phyloP scores from a whole-genome alignment of 2,113 vertebrate genomes.

The Mustela nigripes region DNA sequence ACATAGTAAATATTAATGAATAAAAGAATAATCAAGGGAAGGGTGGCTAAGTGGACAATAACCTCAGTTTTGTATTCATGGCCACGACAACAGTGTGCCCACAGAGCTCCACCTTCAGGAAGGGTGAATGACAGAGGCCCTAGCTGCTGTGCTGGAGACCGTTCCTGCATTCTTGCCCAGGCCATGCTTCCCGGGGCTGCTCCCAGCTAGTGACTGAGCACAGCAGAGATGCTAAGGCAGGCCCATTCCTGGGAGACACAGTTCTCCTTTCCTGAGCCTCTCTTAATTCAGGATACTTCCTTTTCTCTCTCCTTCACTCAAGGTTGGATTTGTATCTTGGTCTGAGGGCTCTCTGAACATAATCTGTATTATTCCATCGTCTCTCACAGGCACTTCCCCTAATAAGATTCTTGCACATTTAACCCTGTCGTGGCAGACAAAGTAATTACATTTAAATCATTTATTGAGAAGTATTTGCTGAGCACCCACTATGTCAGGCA shows the following conservation, averaged over 20 bases:
- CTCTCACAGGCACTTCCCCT: background rate
- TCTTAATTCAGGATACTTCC: background rate
- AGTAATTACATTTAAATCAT: background rate
- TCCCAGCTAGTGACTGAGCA: background rate
- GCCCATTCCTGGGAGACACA: too few species aligned
- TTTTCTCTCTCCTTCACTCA: background rate
- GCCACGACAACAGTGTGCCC: too few species aligned
- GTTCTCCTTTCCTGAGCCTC: background rate
- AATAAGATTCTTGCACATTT: background rate
- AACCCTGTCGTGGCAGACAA: background rate
- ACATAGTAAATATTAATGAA: background rate
- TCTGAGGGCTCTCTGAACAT: background rate
- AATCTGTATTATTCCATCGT: background rate
- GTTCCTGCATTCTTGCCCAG: background rate
- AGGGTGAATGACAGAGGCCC: background rate
- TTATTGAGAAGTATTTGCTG: background rate
- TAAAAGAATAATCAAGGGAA: background rate
- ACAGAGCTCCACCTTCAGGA: background rate
- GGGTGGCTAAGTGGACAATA: background rate
- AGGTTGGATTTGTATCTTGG: background rate
- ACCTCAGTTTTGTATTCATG: background rate
- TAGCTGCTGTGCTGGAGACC: background rate
- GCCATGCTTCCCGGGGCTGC: rapidly evolving
- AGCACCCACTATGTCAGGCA: background rate
- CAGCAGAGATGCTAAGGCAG: background rate